Percentiles rank a stretch among this genome's conserved stretches.
phyloP scores from a whole-genome alignment of 2,888 invertebrate species.

The Rhopalosiphum nymphaeae region DNA sequence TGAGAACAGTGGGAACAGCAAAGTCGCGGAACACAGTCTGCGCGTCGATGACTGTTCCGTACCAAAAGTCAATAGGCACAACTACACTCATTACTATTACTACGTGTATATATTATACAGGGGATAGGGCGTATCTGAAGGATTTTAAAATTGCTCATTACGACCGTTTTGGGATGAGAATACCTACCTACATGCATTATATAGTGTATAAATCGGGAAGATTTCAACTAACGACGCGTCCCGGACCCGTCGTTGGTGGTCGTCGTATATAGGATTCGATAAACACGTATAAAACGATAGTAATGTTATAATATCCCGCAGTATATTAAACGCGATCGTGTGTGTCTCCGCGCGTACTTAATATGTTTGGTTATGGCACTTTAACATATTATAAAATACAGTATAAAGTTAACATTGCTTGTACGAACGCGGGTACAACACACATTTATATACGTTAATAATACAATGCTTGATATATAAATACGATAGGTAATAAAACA shows the following conservation, averaged over 20 bases:
- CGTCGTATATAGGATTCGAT: constrained; percentile 2
- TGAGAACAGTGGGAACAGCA: not conserved
- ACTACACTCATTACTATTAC: not conserved
- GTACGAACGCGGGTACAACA: not conserved
- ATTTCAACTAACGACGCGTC: not conserved
- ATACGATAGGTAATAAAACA: constrained; percentile 13
- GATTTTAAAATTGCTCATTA: not conserved
- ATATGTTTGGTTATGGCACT: constrained; percentile 20
- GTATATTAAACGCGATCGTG: not conserved
- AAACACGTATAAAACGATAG: not conserved
- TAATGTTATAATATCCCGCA: not conserved
- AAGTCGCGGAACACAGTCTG: not conserved
- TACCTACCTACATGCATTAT: not conserved
- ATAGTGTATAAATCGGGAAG: not conserved
- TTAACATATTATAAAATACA: constrained; percentile 13
- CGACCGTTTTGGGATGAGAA: not conserved
- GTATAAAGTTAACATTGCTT: not conserved
- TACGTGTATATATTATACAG: not conserved
- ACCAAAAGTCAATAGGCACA: not conserved
- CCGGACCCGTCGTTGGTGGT: constrained; percentile 12
- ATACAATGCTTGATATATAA: not conserved
- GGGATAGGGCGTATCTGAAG: not conserved
- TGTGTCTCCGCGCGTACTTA: not conserved
- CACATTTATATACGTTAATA: not conserved
- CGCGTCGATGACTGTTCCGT: not conserved